phyloP scores from a whole-genome alignment of 2,888 invertebrate genomes.

The Sphecodes monilicornis region DNA sequence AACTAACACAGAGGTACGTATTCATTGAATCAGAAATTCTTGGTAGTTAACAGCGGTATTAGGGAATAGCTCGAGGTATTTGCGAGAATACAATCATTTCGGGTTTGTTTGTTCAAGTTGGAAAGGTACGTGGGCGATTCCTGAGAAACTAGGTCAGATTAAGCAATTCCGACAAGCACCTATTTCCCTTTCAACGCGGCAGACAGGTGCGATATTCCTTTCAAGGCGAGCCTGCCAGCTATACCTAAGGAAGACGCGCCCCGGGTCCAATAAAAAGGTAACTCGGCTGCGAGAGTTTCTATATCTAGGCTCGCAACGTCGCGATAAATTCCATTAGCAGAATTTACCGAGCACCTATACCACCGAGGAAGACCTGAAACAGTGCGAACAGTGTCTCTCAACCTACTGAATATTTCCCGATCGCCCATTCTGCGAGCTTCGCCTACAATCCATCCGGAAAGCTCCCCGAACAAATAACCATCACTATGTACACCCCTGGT shows the following conservation, averaged over 20 bases:
- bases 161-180: slow-evolving; percentile 38
- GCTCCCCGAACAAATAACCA: background rate
- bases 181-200: slow-evolving; percentile 27
- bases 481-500: background rate
- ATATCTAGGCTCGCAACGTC: slow-evolving; percentile 72
- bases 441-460: background rate
- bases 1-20: background rate
- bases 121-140: background rate
- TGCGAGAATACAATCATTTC: background rate
- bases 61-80: background rate
- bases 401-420: slow-evolving; percentile 30
- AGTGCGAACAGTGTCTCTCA: slow-evolving; percentile 45
- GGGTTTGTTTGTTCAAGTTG: background rate
- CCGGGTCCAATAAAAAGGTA: slow-evolving; percentile 73
- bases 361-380: slow-evolving; percentile 66
- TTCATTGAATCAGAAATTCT: background rate
- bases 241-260: slow-evolving; percentile 56
- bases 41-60: background rate
- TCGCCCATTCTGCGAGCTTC: background rate
- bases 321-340: slow-evolving; percentile 80
- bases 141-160: background rate
- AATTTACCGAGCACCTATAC: slow-evolving; percentile 73
- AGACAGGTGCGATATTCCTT: slow-evolving; percentile 50
- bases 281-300: slow-evolving; percentile 70
- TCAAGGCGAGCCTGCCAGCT: slow-evolving; percentile 43